Base-by-base conservation (phyloP, 2,888 invertebrate species). In the Oxyteleia sp. region DNA sequence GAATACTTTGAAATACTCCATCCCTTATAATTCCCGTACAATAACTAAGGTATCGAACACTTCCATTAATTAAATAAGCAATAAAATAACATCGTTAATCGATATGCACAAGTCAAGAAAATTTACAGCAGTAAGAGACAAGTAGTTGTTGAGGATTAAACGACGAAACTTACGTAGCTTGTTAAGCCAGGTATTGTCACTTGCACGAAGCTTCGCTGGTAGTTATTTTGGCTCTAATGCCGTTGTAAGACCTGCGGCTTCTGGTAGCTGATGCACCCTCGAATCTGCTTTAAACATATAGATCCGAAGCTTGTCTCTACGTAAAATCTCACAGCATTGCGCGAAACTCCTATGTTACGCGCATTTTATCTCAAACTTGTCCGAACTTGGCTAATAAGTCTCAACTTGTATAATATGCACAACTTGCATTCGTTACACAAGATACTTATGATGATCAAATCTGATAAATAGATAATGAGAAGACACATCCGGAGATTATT, bases 71-170 rank as follows among this genome's bases (percentile, higher is more conserved):
- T 16, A 15, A 53, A 29, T 61, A 57, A 75, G 61, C 49, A 49
- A 55, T 66, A 76, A 68, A 66, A 66, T 1, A 10, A 2, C 15
- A 10, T 10, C 15, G 29, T 18, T 29, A 61, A 63, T 74, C 68
- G 51, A 74, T 69, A 43, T 18, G 35, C 41, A 32, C 8, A 53
- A 74, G 47, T 69, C 49, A 82, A 61, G 64, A 23, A 49, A 75
- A 75, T 64, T 69, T 57, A 35, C 63, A 51, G 35, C 71, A 47
- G 49, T 18, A 69, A 49, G 63, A 69, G 76, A 76, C 82, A 82
- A 82, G 82, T 47, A 76, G 47, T 82, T 82, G 61, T 63, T 35
- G 57, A 69, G 75, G 81, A 82, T 82, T 82, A 75, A 75, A 71
- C 75, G 71, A 51, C 57, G 69, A 16, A 57, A 75, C 69, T 82